Evolutionary conservation across 1,140 invertebrate species (phyloP), one percentile per base, ranked within the genome.

Genomic region (Drosophila pachea): DNA sequence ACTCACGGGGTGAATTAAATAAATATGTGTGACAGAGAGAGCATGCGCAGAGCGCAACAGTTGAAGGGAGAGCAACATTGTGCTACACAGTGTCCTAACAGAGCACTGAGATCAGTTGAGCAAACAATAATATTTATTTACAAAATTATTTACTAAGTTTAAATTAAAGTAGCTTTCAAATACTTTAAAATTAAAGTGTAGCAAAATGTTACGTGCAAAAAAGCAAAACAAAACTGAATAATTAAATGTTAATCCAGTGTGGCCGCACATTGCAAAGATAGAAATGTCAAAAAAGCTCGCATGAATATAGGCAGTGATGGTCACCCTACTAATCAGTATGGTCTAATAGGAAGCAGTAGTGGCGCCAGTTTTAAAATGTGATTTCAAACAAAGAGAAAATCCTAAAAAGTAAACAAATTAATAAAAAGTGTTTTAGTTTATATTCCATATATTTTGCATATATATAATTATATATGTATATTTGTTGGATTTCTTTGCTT

Each of bases 361-460:
- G 58, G 61, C 65, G 61, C 32, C 65, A 48, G 9, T 0, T 22
- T 7, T 1, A 4, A 8, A 4, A n/a, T 4, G 36, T 12, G 3
- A 45, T 68, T 64, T 52, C 7, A 55, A 68, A 38, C 12, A 11
- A 5, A 2, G 4, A 11, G 8, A 32, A 33, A 50, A 7, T 47
- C 11, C 0, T 16, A 9, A 1, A 14, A 14, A 43, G 7, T 12
- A 43, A 0, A 22, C 0, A 35, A 33, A 33, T 43, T 52, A 36
- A 53, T 35, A 35, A 14, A 59, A 31, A 58, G 8, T 65, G 42
- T 60, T 62, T 58, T 54, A 67, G 49, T 69, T 56, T 73, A 68
- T 64, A 75, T 73, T 68, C 55, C 69, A 75, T 75, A 75, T 75
- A 73, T 75, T 75, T 75, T 75, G 69, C 68, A 75, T 74, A 74